Evolutionary conservation across 2,797 vertebrate genomes (phyloP).

Genomic region (Sebastes trivittatus): DNA sequence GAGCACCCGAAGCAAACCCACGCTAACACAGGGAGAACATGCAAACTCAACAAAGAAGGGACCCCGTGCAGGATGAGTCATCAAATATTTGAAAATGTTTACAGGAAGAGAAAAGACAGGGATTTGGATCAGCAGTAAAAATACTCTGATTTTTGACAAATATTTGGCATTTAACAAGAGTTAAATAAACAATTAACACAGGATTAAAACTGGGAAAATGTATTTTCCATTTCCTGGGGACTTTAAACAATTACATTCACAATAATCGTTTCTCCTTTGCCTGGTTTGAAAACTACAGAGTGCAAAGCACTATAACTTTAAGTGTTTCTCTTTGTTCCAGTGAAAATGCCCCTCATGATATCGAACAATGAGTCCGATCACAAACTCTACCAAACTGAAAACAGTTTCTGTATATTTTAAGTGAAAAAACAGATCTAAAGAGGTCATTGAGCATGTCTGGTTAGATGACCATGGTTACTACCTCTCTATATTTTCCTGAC

Average conservation of each 20-base stretch:
- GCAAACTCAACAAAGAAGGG: no score
- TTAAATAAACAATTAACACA: no score
- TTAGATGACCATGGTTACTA: background rate
- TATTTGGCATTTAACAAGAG: no score
- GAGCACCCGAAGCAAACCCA: no score
- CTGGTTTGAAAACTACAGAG: background rate
- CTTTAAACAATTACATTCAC: background rate
- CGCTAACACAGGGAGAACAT: no score
- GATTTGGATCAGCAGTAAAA: no score
- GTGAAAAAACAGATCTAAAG: background rate
- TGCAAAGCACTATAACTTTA: background rate
- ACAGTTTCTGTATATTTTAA: background rate
- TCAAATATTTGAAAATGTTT: no score
- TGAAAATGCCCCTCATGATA: background rate
- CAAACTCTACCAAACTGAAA: background rate
- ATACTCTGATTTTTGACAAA: no score
- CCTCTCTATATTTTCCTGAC: slow-evolving; percentile 2
- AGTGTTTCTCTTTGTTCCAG: background rate
- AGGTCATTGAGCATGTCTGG: background rate
- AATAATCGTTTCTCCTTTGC: background rate
- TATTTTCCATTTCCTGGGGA: no score
- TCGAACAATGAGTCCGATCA: background rate
- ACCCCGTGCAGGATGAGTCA: no score
- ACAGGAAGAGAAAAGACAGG: no score
- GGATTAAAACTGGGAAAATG: no score